These are phyloP conservation scores for Sminthopsis crassicaudata DNA, from an alignment of 2,113 vertebrate species.

Conservation along the genomic window DNA sequence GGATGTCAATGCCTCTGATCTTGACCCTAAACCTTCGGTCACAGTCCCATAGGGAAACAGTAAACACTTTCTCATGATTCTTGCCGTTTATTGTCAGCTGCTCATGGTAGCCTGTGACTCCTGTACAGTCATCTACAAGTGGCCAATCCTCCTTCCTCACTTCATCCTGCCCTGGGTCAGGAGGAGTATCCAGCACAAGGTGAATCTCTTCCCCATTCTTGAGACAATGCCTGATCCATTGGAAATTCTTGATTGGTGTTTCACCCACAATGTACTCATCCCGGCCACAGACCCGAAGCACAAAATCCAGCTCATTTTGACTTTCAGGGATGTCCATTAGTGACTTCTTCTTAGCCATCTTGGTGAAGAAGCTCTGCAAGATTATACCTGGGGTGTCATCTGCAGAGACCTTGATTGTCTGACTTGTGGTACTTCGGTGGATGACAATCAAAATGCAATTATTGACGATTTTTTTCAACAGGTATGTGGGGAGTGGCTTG, in stretches of 20 bases:
- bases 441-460: conserved; percentile 92
- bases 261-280: conserved; percentile 96
- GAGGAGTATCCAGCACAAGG: conserved; percentile 91
- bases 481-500: conserved; percentile 92
- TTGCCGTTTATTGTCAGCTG: conserved; percentile 97
- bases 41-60: conserved; percentile 99
- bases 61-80: conserved; percentile 96
- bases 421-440: conserved; percentile 92
- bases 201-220: conserved; percentile 97
- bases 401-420: conserved; percentile 95
- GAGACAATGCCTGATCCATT: conserved; percentile 96
- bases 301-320: conserved; percentile 91
- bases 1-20: conserved; percentile 96
- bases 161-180: conserved; percentile 89
- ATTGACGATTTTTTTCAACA: conserved; percentile 90
- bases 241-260: conserved; percentile 92
- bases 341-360: conserved; percentile 93
- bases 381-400: conserved; percentile 93
- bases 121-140: conserved; percentile 96
- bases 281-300: conserved; percentile 95
- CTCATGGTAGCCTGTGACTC: conserved; percentile 96
- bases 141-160: conserved; percentile 98
- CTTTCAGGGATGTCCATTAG: conserved; percentile 93
- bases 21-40: conserved; percentile 96
- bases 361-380: conserved; percentile 93